Evolutionary conservation across 2,888 invertebrate genomes (phyloP).

Genomic region (Dendrolimus pini): DNA sequence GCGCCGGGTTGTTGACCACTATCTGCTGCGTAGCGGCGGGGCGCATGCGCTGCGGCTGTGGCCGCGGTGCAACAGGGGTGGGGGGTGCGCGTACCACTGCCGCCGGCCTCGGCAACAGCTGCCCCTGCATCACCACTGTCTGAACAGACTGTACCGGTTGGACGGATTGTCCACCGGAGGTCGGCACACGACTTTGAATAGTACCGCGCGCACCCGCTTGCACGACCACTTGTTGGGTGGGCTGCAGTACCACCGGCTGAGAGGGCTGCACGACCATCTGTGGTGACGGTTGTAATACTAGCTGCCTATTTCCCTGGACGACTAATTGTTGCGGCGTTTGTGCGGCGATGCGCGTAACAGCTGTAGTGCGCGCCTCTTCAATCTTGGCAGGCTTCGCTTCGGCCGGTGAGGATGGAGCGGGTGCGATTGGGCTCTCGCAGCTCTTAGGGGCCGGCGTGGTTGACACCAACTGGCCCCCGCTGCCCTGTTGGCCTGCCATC

Average conservation of each 20-base stretch:
- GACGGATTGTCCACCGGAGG: slow-evolving; percentile 40
- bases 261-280: slow-evolving; percentile 39
- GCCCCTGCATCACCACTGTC: slow-evolving; percentile 49
- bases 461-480: slow-evolving; percentile 59
- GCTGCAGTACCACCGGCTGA: slow-evolving; percentile 39
- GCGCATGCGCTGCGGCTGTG: slow-evolving; percentile 38
- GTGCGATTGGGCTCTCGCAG: slow-evolving; percentile 8
- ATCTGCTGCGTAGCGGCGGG: slow-evolving; percentile 78
- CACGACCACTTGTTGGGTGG: slow-evolving; percentile 32
- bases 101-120: slow-evolving; percentile 29
- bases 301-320: slow-evolving; percentile 41
- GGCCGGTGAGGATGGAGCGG: slow-evolving; percentile 7
- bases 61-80: slow-evolving; percentile 26
- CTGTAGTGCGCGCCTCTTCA: slow-evolving; percentile 17
- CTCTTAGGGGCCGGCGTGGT: slow-evolving; percentile 39
- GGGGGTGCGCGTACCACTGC: slow-evolving; percentile 24
- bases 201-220: slow-evolving; percentile 35
- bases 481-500: slow-evolving; percentile 79
- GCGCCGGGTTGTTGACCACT: slow-evolving; percentile 84
- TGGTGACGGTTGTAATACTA: slow-evolving; percentile 48
- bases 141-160: slow-evolving; percentile 54
- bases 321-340: slow-evolving; percentile 34
- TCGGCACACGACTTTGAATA: slow-evolving; percentile 27
- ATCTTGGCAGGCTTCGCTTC: slow-evolving; percentile 20
- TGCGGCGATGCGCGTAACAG: slow-evolving; percentile 14